A percentile compares a stretch with the other conserved stretches of the same genome.
Evolutionary conservation across 2,797 vertebrate species (phyloP).

Genomic region (Allobates femoralis): DNA sequence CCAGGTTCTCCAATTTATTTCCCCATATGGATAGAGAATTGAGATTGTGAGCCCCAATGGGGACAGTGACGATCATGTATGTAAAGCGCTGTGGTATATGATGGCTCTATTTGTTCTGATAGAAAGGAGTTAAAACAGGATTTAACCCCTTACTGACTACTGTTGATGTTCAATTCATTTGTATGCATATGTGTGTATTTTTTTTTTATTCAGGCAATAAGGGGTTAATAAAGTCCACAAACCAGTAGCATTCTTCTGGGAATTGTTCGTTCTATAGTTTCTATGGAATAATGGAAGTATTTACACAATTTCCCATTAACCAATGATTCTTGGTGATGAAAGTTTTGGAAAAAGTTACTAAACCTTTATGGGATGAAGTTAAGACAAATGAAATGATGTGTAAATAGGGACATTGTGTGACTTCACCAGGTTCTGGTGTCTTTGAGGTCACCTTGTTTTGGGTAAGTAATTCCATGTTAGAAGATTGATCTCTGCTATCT

Average conservation of each 20-base stretch:
- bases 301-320: too few relatives aligned
- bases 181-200: too few relatives aligned
- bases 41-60: too few relatives aligned
- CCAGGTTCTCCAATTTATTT: too few relatives aligned
- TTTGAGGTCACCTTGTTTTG: constrained; percentile 41
- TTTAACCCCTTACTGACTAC: too few relatives aligned
- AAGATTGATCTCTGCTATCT: constrained; percentile 49
- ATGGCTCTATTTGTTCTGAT: too few relatives aligned
- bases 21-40: too few relatives aligned
- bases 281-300: neutral
- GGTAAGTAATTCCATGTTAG: constrained; percentile 34
- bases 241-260: neutral
- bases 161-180: too few relatives aligned
- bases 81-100: too few relatives aligned
- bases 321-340: neutral
- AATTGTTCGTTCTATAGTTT: neutral
- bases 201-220: too few relatives aligned
- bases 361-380: neutral
- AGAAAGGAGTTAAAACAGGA: neutral
- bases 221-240: too few relatives aligned
- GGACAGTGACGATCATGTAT: too few relatives aligned
- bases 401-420: neutral
- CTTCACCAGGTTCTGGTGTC: neutral
- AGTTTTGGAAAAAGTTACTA: neutral
- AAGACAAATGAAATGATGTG: neutral